A percentile compares a stretch with the other conserved stretches of the same genome.
Conservation (phyloP, 2,888 invertebrate genomes). For the Orthosia cruda region DNA sequence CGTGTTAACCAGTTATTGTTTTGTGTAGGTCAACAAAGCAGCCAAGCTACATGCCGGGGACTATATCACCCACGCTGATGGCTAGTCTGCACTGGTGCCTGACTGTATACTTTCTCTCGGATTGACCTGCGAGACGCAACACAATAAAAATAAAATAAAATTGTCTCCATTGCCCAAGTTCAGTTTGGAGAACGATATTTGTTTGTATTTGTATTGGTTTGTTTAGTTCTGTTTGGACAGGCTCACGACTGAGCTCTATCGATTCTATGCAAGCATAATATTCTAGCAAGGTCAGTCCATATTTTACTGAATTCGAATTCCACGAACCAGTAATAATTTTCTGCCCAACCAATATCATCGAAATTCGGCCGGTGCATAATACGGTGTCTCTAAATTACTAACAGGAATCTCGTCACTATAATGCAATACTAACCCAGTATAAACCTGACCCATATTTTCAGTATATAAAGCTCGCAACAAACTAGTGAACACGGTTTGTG, state of each 20-base stretch:
- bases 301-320: slow-evolving; percentile 15
- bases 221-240: not conserved
- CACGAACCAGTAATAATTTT: slow-evolving; percentile 5
- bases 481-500: not conserved
- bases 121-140: too few relatives aligned
- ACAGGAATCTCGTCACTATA: not conserved
- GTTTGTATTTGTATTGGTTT: too few relatives aligned
- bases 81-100: too few relatives aligned
- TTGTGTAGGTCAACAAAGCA: too few relatives aligned
- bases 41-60: too few relatives aligned
- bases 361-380: not conserved
- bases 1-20: too few relatives aligned
- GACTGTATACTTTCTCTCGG: too few relatives aligned
- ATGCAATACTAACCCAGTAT: not conserved
- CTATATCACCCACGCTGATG: too few relatives aligned
- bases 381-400: not conserved
- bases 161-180: too few relatives aligned
- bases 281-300: slow-evolving; percentile 6
- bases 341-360: not conserved
- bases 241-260: not conserved
- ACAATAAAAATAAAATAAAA: too few relatives aligned
- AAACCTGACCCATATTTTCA: not conserved
- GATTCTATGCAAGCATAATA: slow-evolving; percentile 30
- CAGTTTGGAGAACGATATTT: too few relatives aligned
- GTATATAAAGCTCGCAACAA: not conserved